Conservation (phyloP, 2,888 invertebrate species). For the Eilema griseolum region DNA sequence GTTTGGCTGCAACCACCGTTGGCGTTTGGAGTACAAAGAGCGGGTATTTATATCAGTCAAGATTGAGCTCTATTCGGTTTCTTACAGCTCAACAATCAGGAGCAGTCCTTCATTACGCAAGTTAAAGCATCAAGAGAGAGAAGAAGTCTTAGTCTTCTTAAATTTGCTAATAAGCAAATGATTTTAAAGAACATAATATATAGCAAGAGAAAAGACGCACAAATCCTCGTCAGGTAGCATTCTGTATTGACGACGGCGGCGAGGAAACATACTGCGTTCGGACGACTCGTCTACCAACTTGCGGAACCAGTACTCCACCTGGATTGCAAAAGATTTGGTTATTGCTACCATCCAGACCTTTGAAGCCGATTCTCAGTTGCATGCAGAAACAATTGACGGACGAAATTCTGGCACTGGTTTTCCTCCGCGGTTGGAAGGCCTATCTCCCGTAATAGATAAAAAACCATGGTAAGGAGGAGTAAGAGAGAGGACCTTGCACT, state of each 20-base stretch:
- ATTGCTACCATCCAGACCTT: not conserved
- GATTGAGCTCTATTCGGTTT: no score
- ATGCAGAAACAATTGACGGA: no score
- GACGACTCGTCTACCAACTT: conserved; percentile 77
- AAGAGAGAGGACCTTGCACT: no score
- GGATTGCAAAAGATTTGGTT: conserved; percentile 9
- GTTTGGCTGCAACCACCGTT: not conserved
- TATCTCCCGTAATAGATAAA: no score
- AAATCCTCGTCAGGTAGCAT: conserved; percentile 79
- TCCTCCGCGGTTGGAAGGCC: no score
- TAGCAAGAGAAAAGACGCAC: conserved; percentile 66
- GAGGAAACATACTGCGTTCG: conserved; percentile 69
- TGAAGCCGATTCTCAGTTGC: no score
- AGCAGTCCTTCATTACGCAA: not conserved
- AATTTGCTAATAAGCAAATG: not conserved
- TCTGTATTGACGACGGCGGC: conserved; percentile 77
- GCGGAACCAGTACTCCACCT: conserved; percentile 84
- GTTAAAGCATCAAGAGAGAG: not conserved
- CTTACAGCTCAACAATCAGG: no score
- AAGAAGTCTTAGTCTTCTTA: no score
- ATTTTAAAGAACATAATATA: not conserved
- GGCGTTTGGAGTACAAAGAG: not conserved
- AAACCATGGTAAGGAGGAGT: no score
- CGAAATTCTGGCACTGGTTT: no score
- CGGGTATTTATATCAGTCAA: no score